A percentile compares a stretch with the other conserved stretches of the same genome.
Conservation (phyloP, 2,797 vertebrate genomes). For the Eulemur albifrons region DNA sequence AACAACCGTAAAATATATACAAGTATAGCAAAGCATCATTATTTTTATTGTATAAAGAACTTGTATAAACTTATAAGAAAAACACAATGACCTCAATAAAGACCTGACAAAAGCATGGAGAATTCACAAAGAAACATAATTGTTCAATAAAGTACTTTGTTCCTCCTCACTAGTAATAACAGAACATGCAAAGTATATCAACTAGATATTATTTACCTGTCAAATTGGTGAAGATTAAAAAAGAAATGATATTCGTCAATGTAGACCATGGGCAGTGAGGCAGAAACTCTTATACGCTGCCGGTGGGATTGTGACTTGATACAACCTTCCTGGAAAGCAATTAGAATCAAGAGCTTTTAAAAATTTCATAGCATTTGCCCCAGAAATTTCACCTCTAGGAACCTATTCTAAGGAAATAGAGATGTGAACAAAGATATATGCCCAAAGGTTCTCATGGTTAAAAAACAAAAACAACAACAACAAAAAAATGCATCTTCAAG, state of each 20-base stretch:
- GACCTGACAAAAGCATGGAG: not conserved
- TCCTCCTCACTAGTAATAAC: conserved; percentile 23
- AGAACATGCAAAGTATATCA: not conserved
- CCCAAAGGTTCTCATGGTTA: not conserved
- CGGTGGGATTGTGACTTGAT: not conserved
- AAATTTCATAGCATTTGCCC: not conserved
- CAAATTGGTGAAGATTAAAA: not conserved
- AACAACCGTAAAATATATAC: not conserved
- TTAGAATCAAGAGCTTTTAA: conserved; percentile 1
- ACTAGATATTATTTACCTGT: not conserved
- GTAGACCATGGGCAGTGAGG: not conserved
- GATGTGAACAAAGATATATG: not conserved
- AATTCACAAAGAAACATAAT: conserved; percentile 25
- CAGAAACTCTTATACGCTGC: not conserved
- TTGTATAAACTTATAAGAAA: conserved; percentile 29
- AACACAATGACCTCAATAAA: not conserved
- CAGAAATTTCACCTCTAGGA: not conserved
- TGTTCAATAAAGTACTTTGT: conserved; percentile 1
- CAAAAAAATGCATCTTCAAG: not conserved
- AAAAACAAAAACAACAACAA: not conserved
- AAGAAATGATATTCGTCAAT: conserved; percentile 4
- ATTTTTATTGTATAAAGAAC: not conserved
- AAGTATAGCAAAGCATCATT: conserved; percentile 18
- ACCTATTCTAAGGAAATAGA: conserved; percentile 6
- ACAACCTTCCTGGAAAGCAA: not conserved